These are phyloP conservation scores for Trichoplusia ni DNA, from an alignment of 1,140 invertebrate species.

Conservation along the genomic window DNA sequence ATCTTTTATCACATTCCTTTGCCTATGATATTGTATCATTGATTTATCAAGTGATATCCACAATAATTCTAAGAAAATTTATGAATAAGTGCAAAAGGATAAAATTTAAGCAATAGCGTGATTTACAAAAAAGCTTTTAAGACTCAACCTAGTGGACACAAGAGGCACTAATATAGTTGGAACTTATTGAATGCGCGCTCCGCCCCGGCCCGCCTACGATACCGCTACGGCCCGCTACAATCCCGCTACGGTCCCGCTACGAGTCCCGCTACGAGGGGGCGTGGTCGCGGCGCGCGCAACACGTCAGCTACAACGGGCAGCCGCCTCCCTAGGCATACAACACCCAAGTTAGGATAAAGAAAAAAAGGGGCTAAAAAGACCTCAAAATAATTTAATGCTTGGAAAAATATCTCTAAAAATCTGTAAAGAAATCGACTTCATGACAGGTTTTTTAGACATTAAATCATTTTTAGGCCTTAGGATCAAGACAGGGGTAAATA, in stretches of 20 bases:
- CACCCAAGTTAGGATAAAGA: constrained; percentile 37
- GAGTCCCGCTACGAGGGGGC: no score
- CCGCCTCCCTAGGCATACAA: constrained; percentile 63
- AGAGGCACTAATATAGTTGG: background rate
- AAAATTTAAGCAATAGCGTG: no score
- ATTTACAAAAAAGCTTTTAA: no score
- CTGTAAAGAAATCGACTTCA: no score
- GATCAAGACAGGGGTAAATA: no score
- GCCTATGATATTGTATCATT: constrained; percentile 1
- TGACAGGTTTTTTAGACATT: no score
- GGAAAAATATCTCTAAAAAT: background rate
- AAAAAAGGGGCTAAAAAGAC: constrained; percentile 9
- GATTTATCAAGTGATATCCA: no score
- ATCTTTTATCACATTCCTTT: constrained; percentile 20
- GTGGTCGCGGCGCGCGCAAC: constrained; percentile 55
- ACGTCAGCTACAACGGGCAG: constrained; percentile 75
- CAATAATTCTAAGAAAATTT: no score
- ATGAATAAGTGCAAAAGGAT: no score
- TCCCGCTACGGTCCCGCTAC: background rate
- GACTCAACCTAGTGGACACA: constrained; percentile 19
- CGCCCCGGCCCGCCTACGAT: background rate
- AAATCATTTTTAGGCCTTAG: no score
- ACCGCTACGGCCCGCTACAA: constrained; percentile 1
- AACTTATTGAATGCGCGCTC: background rate
- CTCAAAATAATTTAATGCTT: no score